These are phyloP conservation scores for Daphoenositta chrysoptera DNA, from an alignment of 2,113 vertebrate species.

Conservation along the genomic window DNA sequence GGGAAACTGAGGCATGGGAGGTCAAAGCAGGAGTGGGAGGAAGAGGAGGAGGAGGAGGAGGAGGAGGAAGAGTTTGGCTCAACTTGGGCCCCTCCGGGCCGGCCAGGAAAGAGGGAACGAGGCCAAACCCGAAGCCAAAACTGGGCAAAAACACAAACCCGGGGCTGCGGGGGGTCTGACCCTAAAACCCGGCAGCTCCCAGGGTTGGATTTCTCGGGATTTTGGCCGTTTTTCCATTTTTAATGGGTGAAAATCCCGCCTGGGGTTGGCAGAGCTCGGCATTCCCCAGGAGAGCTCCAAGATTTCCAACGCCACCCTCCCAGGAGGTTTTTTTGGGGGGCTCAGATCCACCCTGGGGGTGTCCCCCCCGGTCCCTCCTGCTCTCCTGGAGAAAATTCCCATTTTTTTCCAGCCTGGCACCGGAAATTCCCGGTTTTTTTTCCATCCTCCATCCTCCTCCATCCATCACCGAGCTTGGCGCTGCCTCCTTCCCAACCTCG, in stretches of 20 bases:
- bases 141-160: background rate
- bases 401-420: background rate
- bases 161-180: background rate
- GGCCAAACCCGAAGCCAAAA: background rate
- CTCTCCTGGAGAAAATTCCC: background rate
- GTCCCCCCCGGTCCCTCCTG: background rate
- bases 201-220: background rate
- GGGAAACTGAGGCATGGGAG: background rate
- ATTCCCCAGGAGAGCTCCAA: rapidly evolving
- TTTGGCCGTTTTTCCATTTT: background rate
- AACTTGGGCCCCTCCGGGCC: rapidly evolving
- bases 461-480: background rate
- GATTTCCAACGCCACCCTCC: background rate
- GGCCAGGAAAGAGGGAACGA: background rate
- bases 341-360: background rate
- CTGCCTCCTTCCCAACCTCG: background rate
- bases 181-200: background rate
- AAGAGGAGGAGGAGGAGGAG: background rate
- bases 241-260: background rate
- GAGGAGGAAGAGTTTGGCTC: background rate
- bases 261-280: background rate
- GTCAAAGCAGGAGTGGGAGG: background rate
- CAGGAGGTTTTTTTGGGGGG: background rate
- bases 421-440: background rate
- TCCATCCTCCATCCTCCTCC: background rate